These are phyloP conservation scores for Taeniopygia guttata DNA, from an alignment of 2,797 vertebrate species.

Conservation along the genomic window DNA sequence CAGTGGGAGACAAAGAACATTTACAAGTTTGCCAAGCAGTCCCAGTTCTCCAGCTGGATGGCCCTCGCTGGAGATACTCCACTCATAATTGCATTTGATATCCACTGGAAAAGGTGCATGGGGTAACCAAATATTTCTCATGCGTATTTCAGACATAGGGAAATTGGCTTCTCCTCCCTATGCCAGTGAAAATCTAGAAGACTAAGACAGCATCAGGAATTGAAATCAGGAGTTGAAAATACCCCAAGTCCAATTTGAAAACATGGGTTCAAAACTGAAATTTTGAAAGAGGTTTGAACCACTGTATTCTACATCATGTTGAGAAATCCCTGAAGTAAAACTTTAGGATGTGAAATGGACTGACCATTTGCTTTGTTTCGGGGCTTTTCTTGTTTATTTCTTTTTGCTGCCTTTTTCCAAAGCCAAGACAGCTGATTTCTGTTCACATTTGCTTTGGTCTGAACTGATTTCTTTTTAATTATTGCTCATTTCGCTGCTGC, in stretches of 20 bases:
- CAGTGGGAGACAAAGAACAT: neutral
- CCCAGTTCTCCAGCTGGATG: neutral
- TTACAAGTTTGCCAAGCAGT: neutral
- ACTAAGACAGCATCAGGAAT: neutral
- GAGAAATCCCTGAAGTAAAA: neutral
- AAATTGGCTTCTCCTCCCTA: neutral
- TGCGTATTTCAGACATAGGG: neutral
- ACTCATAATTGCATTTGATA: neutral
- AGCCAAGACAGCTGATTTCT: neutral
- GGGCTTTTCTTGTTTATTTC: neutral
- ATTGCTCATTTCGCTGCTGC: neutral
- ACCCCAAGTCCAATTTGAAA: neutral
- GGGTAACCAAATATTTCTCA: neutral
- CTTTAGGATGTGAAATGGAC: neutral
- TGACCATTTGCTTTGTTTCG: neutral
- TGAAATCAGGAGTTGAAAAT: neutral
- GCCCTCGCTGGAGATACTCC: neutral
- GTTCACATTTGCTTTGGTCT: neutral
- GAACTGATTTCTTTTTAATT: neutral
- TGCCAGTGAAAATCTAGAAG: neutral
- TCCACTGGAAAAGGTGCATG: neutral
- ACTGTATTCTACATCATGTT: fast-evolving
- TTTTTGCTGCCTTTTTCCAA: neutral
- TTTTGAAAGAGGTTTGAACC: neutral
- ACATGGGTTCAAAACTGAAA: neutral